Percentiles rank a stretch among this genome's conserved stretches.
Conservation (phyloP, 2,113 vertebrate species). For the Phylloscopus whistleri region DNA sequence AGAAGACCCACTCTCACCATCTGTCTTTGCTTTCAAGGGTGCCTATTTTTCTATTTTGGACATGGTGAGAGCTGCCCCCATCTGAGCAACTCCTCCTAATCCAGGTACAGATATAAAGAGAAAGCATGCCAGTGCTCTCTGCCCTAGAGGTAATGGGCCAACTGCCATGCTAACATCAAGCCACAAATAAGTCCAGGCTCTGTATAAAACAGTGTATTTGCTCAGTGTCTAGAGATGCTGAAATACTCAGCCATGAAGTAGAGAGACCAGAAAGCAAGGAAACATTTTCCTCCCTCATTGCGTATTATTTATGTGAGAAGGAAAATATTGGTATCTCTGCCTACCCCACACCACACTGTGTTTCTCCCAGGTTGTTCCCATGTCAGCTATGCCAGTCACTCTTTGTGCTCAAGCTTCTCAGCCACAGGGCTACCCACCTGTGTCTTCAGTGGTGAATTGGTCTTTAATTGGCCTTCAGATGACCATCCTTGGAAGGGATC, state of each 20-base stretch:
- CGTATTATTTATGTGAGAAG: neutral
- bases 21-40: neutral
- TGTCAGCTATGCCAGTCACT: neutral
- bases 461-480: neutral
- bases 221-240: neutral
- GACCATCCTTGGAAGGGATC: neutral
- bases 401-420: neutral
- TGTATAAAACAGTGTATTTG: neutral
- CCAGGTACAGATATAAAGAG: neutral
- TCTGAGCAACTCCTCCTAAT: neutral
- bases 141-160: neutral
- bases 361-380: neutral
- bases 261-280: neutral
- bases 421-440: neutral
- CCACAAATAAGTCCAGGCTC: neutral
- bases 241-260: neutral
- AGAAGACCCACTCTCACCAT: neutral
- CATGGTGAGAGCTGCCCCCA: neutral
- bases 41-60: neutral
- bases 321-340: neutral
- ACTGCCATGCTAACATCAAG: neutral
- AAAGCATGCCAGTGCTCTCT: neutral
- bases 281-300: neutral
- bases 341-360: rapidly evolving
- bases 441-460: neutral